These are phyloP conservation scores for Sympetrum striolatum DNA, from an alignment of 2,888 invertebrate species.

Conservation along the genomic window DNA sequence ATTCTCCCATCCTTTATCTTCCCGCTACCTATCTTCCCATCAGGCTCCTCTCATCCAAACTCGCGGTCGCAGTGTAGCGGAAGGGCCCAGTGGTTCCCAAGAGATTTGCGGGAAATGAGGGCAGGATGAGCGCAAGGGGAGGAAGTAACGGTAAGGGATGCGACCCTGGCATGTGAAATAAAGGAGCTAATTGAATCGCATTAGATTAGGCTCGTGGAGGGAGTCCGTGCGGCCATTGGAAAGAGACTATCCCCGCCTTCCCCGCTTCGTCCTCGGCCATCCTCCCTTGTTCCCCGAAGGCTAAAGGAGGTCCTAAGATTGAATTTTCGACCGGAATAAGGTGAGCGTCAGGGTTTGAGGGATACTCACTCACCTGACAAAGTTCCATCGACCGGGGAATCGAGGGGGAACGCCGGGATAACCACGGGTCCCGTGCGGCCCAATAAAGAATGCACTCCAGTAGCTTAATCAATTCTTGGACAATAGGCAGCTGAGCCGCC, in stretches of 20 bases:
- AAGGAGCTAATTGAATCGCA: conserved; percentile 44
- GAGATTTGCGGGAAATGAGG: conserved; percentile 25
- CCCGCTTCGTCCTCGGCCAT: background rate
- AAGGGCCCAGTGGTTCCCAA: conserved; percentile 12
- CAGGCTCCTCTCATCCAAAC: background rate
- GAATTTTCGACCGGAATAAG: conserved; percentile 34
- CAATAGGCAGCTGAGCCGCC: too few relatives aligned
- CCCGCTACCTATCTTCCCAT: conserved; percentile 2
- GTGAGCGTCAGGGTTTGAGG: background rate
- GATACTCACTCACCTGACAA: conserved; percentile 16
- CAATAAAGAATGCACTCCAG: background rate
- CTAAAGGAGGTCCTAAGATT: background rate
- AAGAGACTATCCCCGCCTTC: background rate
- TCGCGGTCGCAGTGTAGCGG: conserved; percentile 31
- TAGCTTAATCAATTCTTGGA: too few relatives aligned
- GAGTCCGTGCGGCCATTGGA: background rate
- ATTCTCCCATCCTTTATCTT: background rate
- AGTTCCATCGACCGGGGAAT: background rate
- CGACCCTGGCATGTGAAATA: conserved; percentile 41
- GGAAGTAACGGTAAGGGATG: background rate
- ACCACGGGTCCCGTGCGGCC: background rate
- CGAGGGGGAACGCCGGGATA: background rate
- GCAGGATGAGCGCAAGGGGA: background rate
- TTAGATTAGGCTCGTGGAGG: conserved; percentile 25
- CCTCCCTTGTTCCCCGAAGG: background rate